Conservation (phyloP, 2,888 invertebrate genomes). For the Agonopterix heracliana region DNA sequence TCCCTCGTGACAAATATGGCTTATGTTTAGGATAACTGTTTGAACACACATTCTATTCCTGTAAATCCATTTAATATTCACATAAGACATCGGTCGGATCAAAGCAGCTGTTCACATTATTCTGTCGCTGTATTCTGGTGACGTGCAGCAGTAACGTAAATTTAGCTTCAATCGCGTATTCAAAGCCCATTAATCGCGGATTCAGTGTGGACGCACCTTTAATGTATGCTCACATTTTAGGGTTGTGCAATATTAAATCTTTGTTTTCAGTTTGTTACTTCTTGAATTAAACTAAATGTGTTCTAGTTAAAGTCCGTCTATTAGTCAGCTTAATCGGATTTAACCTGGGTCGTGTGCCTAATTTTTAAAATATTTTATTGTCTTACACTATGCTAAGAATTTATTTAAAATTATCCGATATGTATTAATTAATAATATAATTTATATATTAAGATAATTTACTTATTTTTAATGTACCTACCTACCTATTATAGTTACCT, state of each 20-base stretch:
- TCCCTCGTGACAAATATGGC: too few species aligned
- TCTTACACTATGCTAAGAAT: too few species aligned
- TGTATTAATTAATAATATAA: too few species aligned
- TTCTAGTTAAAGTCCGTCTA: too few species aligned
- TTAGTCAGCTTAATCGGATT: not conserved
- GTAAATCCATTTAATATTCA: too few species aligned
- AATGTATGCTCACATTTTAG: conserved; percentile 48
- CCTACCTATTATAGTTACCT: too few species aligned
- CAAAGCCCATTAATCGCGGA: conserved; percentile 65
- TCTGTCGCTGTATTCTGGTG: conserved; percentile 52
- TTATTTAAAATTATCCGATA: too few species aligned
- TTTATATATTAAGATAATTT: too few species aligned
- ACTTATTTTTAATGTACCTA: too few species aligned
- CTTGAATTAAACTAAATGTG: too few species aligned
- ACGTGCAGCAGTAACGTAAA: conserved; percentile 62
- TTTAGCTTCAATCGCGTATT: conserved; percentile 67
- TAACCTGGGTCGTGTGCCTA: not conserved
- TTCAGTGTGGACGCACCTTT: conserved; percentile 64
- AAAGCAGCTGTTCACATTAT: conserved; percentile 49
- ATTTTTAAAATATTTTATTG: too few species aligned
- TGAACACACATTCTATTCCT: not conserved
- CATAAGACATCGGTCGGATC: conserved; percentile 18
- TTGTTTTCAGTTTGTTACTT: too few species aligned
- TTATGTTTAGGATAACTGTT: not conserved
- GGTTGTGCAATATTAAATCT: conserved; percentile 24